These are phyloP conservation scores for Benthosema pterotum DNA, from an alignment of 2,797 vertebrate species.

Conservation along the genomic window DNA sequence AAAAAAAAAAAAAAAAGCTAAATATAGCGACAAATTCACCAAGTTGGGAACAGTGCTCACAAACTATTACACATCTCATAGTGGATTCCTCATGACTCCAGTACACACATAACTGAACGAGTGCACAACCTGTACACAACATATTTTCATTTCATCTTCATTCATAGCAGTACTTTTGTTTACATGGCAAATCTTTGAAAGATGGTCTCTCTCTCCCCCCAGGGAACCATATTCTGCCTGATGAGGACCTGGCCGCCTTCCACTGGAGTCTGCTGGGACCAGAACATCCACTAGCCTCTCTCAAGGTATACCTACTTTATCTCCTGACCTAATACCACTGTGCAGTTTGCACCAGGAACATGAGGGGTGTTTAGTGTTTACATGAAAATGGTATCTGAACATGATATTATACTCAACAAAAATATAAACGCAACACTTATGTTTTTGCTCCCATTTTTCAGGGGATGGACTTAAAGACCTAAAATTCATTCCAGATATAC, in stretches of 20 bases:
- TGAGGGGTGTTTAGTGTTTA: too few species aligned
- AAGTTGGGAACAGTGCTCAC: too few species aligned
- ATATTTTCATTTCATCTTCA: conserved; percentile 15
- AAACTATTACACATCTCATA: background rate
- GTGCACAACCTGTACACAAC: background rate
- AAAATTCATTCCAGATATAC: too few species aligned
- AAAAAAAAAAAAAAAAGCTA: too few species aligned
- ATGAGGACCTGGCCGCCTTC: conserved; percentile 95
- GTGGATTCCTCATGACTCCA: background rate
- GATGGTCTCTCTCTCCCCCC: conserved; percentile 37
- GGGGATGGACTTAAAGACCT: too few species aligned
- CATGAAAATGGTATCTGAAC: too few species aligned
- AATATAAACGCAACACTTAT: too few species aligned
- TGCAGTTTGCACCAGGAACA: too few species aligned
- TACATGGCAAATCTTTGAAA: conserved; percentile 32
- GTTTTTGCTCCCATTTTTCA: too few species aligned
- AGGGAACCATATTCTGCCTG: conserved; percentile 95
- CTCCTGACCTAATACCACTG: too few species aligned
- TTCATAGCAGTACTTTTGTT: conserved; percentile 5
- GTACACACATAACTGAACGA: background rate
- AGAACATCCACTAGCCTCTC: conserved; percentile 92
- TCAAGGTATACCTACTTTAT: conserved; percentile 81
- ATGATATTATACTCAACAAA: too few species aligned
- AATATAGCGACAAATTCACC: too few species aligned
- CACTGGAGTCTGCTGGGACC: conserved; percentile 94